Base-by-base conservation (phyloP, 2,797 vertebrate genomes). In the Sphenopsis melanotis region DNA sequence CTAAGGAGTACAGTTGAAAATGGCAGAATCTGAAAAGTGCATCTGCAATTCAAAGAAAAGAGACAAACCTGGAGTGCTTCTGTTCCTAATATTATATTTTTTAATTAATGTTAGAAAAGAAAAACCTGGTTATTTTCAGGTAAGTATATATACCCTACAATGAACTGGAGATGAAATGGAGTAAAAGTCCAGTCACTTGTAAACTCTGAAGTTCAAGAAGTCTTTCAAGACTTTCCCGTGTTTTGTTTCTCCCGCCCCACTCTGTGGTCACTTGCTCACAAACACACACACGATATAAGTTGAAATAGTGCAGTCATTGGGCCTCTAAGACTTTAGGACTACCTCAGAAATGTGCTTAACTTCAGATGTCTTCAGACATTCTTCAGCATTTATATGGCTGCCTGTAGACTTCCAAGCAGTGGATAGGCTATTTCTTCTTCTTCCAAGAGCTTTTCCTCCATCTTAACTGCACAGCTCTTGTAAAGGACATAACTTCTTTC, bases 51-150 rank as follows among this genome's bases (percentile, higher is more conserved):
- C 74, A 83, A 52, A 77, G n/a, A 32, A 15, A 82, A 80, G 9
- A 72, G 11, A 53, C 15, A n/a, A 82, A 75, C 19, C 14, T 34
- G 42, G 34, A 79, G 12, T 17, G 22, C 11, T 53, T 75, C 61
- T 60, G 7, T 37, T 15, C 32, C 24, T 41, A 41, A 18, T 10
- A 0, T 7, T 11, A 0, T 8, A 56, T 52, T 66, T 87, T 14
- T 0, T 20, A 81, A 78, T 44, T 56, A 13, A 55, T 1, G 4
- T 17, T 23, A 29, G 16, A 4, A 55, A 84, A 61, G 12, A 44
- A 76, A 44, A 79, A 30, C 5, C 9, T 24, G 4, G 4, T 50
- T 79, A 37, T 83, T 83, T 92, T 61, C 47, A 80, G 44, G 34
- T 30, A 32, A 65, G 19, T 37, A 30, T 1, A 14, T 12, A 59